phyloP scores from a whole-genome alignment of 2,113 vertebrate species.

The Vireo altiloquus region DNA sequence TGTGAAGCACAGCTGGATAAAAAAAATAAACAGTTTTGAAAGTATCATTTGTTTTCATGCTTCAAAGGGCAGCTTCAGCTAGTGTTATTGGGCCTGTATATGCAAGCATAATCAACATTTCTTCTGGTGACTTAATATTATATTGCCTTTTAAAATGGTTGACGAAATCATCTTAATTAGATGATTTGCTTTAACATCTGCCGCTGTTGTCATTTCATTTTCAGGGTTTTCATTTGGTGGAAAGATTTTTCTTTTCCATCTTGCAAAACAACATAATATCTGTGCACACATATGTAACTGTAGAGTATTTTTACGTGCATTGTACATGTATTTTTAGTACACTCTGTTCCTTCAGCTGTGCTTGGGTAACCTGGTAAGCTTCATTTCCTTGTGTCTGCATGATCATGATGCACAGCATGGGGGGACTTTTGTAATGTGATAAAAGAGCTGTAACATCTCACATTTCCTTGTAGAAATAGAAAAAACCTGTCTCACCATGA shows the following conservation, averaged over 20 bases:
- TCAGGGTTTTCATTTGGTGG: constrained; percentile 11
- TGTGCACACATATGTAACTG: constrained; percentile 7
- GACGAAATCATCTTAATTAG: constrained; percentile 48
- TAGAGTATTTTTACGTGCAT: neutral
- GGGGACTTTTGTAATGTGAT: neutral
- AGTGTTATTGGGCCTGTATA: neutral
- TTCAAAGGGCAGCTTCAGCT: constrained; percentile 23
- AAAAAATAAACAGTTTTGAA: constrained; percentile 10
- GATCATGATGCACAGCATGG: neutral
- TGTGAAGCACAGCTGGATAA: constrained; percentile 25
- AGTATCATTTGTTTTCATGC: constrained; percentile 16
- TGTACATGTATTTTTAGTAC: constrained; percentile 46
- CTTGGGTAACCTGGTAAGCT: constrained; percentile 37
- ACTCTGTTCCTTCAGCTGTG: constrained; percentile 26
- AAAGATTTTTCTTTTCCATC: constrained; percentile 4
- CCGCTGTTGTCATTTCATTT: constrained; percentile 27
- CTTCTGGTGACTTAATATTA: constrained; percentile 37
- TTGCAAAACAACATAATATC: neutral
- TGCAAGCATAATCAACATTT: neutral
- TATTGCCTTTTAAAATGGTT: neutral
- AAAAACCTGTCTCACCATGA: neutral
- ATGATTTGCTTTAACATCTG: constrained; percentile 53
- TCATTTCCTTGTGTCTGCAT: constrained; percentile 17
- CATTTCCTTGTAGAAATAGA: constrained; percentile 1
- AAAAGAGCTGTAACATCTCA: constrained; percentile 13